Evolutionary conservation across 2,113 vertebrate species (phyloP).

Genomic region (Xerus inauris): DNA sequence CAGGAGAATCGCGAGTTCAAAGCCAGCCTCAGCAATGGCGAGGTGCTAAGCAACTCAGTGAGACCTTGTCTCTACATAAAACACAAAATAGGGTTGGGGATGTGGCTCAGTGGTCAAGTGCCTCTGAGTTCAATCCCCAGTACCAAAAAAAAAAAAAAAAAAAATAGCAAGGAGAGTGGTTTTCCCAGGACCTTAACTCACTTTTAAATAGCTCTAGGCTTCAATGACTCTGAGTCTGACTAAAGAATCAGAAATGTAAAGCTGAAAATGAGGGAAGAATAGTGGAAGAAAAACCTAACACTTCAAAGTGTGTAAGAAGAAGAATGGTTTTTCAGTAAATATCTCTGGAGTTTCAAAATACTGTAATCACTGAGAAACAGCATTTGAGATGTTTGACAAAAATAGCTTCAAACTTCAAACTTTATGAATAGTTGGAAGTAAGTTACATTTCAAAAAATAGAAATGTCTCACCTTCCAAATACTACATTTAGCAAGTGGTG

Average conservation of each 20-base stretch:
- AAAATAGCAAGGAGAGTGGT: not conserved
- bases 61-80: too few species aligned
- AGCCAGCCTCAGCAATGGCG: too few species aligned
- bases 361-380: constrained; percentile 31
- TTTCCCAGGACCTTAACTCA: not conserved
- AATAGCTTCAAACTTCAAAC: constrained; percentile 58
- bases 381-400: constrained; percentile 57
- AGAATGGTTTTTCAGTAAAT: not conserved
- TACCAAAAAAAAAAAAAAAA: too few species aligned
- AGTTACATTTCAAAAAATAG: constrained; percentile 26
- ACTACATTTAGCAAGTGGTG: constrained; percentile 21
- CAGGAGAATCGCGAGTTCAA: too few species aligned
- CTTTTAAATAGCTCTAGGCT: not conserved
- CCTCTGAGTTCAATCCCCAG: too few species aligned
- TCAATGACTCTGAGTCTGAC: not conserved
- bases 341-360: constrained; percentile 53
- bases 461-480: constrained; percentile 59
- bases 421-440: constrained; percentile 25
- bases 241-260: constrained; percentile 16
- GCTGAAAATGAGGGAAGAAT: not conserved
- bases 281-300: not conserved
- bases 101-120: too few species aligned
- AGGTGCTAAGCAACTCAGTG: too few species aligned
- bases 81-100: too few species aligned
- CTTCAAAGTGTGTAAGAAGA: constrained; percentile 34